Base-by-base conservation (phyloP, 2,888 invertebrate genomes). In the Ichneumon xanthorius region DNA sequence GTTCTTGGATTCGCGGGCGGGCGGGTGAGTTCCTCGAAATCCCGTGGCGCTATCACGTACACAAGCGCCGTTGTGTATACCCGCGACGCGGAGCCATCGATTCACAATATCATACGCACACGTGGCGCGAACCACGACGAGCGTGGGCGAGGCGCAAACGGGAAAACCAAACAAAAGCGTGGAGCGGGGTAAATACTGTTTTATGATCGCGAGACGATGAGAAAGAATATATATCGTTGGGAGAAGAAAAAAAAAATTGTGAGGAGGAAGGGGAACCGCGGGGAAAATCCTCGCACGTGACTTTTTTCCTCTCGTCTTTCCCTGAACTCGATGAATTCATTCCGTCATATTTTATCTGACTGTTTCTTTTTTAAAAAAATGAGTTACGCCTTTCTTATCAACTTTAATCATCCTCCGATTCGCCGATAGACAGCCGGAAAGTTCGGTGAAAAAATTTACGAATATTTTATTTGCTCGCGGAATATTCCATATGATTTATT, bases 91-190 rank as follows among this genome's bases (percentile, higher is more conserved):
- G 33, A 68, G 14, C 22, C 16, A 61, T 58, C 37, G 75, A 71
- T 63, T 72, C 40, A 67, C 48, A 61, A 80, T 80, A 80, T 80
- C 67, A 71, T 55, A 84, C 58, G 65, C 40, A 85, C 82, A 79
- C 83, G 82, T 70, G 82, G 77, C 70, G 58, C 33, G 65, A 26
- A 76, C 63, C 68, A 70, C 65, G 65, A 72, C 80, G 33, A 40
- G 61, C 72, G 82, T 76, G 76, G 80, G 76, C 67, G 72, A 80
- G 55, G 80, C 82, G 83, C 78, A 88, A 89, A 89, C 85, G 87
- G 83, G 89, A 90, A 89, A 90, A 88, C 89, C 90, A 92, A 92
- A 92, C 90, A 90, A 89, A 90, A 90, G 87, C 68, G 73, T 55
- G 55, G 70, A 77, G 67, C 88, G 65, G 87, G 87, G 83, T 89